Evolutionary conservation across 2,113 vertebrate species (phyloP).

Genomic region (Willisornis vidua): DNA sequence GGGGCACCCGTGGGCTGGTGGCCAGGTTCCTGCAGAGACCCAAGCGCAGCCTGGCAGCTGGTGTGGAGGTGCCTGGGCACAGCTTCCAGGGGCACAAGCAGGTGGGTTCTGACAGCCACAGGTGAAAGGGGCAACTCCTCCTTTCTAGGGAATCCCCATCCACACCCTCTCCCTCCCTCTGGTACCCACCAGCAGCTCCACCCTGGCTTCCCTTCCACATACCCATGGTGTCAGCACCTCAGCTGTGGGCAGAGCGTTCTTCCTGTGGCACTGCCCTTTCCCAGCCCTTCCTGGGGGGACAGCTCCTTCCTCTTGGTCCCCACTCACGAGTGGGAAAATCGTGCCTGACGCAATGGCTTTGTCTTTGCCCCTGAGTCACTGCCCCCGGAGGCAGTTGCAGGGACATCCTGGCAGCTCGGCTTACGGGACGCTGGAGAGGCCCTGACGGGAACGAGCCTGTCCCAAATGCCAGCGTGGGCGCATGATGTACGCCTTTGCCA

Average conservation of each 20-base stretch:
- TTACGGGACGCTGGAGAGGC: background rate
- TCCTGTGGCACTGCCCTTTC: background rate
- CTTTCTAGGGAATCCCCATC: background rate
- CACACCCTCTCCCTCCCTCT: background rate
- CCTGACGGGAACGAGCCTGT: background rate
- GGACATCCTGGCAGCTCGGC: background rate
- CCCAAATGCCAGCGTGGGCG: background rate
- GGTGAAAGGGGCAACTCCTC: background rate
- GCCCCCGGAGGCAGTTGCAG: background rate
- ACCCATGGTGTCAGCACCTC: fast-evolving
- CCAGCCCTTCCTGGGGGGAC: background rate
- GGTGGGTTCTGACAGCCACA: background rate
- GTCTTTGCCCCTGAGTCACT: conserved; percentile 11
- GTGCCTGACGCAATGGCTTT: fast-evolving
- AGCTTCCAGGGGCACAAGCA: conserved; percentile 80
- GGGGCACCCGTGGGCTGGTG: conserved; percentile 82
- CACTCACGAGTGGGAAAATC: background rate
- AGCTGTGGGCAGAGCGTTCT: background rate
- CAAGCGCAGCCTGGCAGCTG: conserved; percentile 76
- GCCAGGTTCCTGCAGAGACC: conserved; percentile 92
- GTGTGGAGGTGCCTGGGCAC: conserved; percentile 73
- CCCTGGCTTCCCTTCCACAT: background rate
- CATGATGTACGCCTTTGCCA: background rate
- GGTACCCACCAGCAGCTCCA: background rate
- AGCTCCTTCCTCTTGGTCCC: background rate